Conservation (phyloP, 2,113 vertebrate genomes). For the Struthio camelus region DNA sequence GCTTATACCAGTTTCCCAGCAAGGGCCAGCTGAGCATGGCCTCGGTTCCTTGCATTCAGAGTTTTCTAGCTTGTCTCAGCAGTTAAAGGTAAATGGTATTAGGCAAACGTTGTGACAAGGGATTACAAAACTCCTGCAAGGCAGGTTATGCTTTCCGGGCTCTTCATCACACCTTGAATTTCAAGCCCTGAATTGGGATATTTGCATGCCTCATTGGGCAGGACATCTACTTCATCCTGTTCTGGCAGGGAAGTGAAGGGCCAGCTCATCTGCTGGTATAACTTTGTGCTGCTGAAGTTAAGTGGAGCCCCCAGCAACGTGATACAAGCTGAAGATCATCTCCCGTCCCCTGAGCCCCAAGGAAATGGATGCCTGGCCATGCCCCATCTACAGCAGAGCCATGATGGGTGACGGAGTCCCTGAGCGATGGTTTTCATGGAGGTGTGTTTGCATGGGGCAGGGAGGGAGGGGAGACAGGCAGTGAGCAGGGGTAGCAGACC, state of each 20-base stretch:
- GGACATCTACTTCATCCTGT: not conserved
- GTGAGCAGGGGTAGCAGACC: not conserved
- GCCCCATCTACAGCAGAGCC: rapidly evolving
- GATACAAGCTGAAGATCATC: not conserved
- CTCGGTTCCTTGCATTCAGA: not conserved
- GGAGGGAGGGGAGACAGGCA: rapidly evolving
- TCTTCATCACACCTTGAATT: not conserved
- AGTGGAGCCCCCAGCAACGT: too few relatives aligned
- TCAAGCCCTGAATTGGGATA: not conserved
- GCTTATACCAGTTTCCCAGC: too few relatives aligned
- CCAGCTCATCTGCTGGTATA: not conserved
- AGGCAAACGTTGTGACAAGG: not conserved
- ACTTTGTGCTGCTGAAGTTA: rapidly evolving
- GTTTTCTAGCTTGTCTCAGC: rapidly evolving
- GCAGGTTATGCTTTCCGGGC: not conserved
- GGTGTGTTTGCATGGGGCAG: rapidly evolving
- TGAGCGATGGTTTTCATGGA: not conserved
- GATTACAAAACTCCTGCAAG: not conserved
- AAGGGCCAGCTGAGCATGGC: not conserved
- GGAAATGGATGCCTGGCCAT: too few relatives aligned
- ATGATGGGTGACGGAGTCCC: too few relatives aligned
- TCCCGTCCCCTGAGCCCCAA: rapidly evolving
- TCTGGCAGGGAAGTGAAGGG: not conserved
- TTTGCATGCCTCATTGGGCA: not conserved
- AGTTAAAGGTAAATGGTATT: not conserved